Base-by-base conservation (phyloP, 2,113 vertebrate genomes). In the Peromyscus maniculatus region DNA sequence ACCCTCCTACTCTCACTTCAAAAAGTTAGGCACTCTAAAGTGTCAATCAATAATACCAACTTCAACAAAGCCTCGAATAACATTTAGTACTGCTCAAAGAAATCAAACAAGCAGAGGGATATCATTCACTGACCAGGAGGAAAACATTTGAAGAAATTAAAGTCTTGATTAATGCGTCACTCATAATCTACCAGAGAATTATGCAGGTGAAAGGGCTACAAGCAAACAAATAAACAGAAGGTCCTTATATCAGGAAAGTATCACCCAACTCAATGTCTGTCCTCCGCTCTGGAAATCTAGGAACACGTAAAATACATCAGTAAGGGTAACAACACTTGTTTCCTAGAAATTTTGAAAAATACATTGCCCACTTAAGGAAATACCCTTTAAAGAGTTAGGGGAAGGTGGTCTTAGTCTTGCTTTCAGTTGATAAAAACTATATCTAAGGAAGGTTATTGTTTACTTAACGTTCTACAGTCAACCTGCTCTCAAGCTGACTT, bases 91-190 rank as follows among this genome's bases (percentile, higher is more conserved):
- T 88, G 89, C 10, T 17, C n/a, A 87, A 93, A 72, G 12, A 64
- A 95, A 75, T 66, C n/a, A 46, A 33, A 80, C 17, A 84, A 74
- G 77, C 77, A 95, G 59, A 28, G 91, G 91, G 87, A 77, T n/a
- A 91, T 15, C 3, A 33, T 91, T 87, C 55, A 91, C 49, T 5
- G 4, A 43, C n/a, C 52, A 88, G 9, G 0, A 75, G 49, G 22
- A 95, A 96, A 80, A 11, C 64, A 88, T 36, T 0, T 12, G 33
- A 93, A 79, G 5, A 91, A 93, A 95, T 67, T 57, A 75, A 80
- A 93, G 15, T 91, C 75, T 71, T 74, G 33, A 49, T 33, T 12
- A 52, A 66, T 24, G 13, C 13, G 46, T 43, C 49, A 87, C 39
- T 69, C n/a, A 72, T 7, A 93, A 3, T 4, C 49, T 75, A 89